phyloP scores from a whole-genome alignment of 2,113 vertebrate species.

The Lepus timidus region DNA sequence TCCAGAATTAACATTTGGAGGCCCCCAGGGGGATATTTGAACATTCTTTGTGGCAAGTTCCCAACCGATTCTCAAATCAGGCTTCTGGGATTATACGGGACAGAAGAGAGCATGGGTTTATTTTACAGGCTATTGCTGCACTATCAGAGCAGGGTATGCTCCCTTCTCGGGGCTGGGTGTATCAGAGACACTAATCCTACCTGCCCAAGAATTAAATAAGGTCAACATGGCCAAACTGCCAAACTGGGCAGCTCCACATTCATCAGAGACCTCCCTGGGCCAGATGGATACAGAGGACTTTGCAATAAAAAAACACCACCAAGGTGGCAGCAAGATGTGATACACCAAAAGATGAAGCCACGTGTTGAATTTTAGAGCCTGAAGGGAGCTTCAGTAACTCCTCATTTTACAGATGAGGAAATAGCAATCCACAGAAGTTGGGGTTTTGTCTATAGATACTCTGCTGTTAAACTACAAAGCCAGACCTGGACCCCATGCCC shows the following conservation, averaged over 20 bases:
- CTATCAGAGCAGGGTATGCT: slow-evolving; percentile 28
- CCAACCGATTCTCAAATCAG: slow-evolving; percentile 11
- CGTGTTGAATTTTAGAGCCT: background rate
- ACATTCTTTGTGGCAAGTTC: slow-evolving; percentile 38
- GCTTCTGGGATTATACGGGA: slow-evolving; percentile 49
- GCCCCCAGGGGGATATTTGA: slow-evolving; percentile 27
- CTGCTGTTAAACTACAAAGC: background rate
- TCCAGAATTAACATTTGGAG: slow-evolving; percentile 62
- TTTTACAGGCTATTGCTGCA: slow-evolving; percentile 4
- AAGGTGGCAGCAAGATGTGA: background rate
- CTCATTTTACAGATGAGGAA: slow-evolving; percentile 1
- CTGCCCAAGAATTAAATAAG: slow-evolving; percentile 62
- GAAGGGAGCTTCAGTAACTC: background rate
- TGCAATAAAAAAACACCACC: background rate
- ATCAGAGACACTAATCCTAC: slow-evolving; percentile 55
- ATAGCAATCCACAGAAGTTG: background rate
- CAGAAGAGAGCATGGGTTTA: slow-evolving; percentile 54
- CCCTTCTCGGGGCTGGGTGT: background rate
- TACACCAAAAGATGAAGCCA: slow-evolving; percentile 7
- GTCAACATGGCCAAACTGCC: slow-evolving; percentile 38
- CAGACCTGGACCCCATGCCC: background rate
- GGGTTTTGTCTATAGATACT: background rate
- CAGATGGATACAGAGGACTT: slow-evolving; percentile 9
- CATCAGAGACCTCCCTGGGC: slow-evolving; percentile 38
- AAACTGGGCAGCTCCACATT: background rate